A percentile compares a stretch with the other conserved stretches of the same genome.
Conservation (phyloP, 2,113 vertebrate genomes). For the Zosterops lateralis region DNA sequence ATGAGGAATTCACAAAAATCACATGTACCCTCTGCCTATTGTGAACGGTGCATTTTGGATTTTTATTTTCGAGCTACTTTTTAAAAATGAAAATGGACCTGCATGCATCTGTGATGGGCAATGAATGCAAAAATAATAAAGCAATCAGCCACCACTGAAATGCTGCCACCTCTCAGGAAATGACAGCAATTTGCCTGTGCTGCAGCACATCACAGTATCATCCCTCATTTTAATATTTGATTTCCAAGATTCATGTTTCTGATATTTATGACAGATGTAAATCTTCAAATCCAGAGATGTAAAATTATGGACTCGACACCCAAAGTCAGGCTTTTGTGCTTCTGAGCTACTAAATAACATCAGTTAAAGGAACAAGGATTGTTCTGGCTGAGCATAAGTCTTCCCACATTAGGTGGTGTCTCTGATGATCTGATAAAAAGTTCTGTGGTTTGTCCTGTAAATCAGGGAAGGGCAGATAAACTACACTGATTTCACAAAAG, state of each 20-base stretch:
- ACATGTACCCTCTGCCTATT: background rate
- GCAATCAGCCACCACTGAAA: constrained; percentile 41
- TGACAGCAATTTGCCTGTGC: constrained; percentile 16
- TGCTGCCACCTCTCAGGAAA: constrained; percentile 24
- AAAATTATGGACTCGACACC: background rate
- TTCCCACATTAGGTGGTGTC: background rate
- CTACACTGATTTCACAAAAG: background rate
- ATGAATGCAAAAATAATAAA: constrained; percentile 57
- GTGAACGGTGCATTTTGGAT: background rate
- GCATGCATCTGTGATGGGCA: background rate
- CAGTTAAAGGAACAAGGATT: background rate
- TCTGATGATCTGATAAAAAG: background rate
- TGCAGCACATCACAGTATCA: background rate
- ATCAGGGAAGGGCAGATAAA: background rate
- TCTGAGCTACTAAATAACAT: background rate
- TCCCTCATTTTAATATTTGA: constrained; percentile 58
- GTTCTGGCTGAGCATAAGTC: background rate
- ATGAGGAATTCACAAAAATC: background rate
- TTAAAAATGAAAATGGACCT: constrained; percentile 31
- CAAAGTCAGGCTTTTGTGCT: background rate
- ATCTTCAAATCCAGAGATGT: background rate
- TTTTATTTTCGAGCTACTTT: background rate
- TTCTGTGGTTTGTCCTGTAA: background rate
- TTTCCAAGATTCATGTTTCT: constrained; percentile 18
- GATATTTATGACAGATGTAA: constrained; percentile 27